Conservation (phyloP, 2,113 vertebrate species). For the Oriolus oriolus region DNA sequence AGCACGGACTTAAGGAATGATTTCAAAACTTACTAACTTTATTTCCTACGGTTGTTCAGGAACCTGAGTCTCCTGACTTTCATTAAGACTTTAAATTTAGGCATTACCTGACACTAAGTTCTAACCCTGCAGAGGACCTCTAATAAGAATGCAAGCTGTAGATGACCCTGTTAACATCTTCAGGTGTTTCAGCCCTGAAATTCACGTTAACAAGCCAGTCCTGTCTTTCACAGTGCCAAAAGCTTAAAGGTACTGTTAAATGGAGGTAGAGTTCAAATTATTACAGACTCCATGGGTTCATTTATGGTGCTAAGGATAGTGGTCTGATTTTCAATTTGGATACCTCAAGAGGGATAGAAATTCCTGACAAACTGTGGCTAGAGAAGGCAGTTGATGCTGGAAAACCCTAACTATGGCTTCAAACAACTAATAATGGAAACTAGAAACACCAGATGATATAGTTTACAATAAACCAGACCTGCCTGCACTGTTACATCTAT, state of each 20-base stretch:
- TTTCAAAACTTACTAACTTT: not conserved
- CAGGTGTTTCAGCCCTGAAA: not conserved
- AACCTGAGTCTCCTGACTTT: not conserved
- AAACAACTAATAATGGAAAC: not conserved
- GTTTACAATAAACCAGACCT: not conserved
- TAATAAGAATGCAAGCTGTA: not conserved
- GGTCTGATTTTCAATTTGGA: not conserved
- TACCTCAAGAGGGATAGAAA: not conserved
- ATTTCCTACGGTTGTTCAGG: not conserved
- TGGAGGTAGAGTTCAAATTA: not conserved
- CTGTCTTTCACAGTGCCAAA: not conserved
- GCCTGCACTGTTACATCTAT: not conserved
- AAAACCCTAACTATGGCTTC: not conserved
- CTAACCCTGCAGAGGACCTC: not conserved
- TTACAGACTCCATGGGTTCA: not conserved
- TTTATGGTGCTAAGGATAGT: not conserved
- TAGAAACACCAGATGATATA: not conserved
- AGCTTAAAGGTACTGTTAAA: not conserved
- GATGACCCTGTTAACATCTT: not conserved
- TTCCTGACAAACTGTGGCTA: not conserved
- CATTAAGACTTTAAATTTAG: not conserved
- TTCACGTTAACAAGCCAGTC: not conserved
- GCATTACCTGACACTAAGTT: not conserved
- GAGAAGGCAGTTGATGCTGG: not conserved
- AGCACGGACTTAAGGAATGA: not conserved